Percentiles rank a stretch among this genome's conserved stretches.
phyloP scores from a whole-genome alignment of 2,888 invertebrate genomes.

The Tribolium freemani region DNA sequence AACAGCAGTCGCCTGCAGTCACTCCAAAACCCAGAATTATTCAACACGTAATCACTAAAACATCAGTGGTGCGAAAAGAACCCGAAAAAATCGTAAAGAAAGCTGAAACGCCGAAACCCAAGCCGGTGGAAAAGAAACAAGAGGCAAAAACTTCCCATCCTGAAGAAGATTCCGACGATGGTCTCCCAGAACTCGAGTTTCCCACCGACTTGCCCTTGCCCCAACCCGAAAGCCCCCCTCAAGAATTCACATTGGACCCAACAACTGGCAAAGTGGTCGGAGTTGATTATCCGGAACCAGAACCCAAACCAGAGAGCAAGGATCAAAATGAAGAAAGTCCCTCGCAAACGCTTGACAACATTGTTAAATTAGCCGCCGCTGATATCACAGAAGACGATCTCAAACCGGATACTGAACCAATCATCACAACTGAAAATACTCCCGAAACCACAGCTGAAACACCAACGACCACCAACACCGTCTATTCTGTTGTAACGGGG shows the following conservation, averaged over 20 bases:
- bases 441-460: background rate
- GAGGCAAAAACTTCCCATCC: constrained; percentile 34
- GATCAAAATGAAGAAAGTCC: constrained; percentile 36
- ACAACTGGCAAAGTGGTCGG: constrained; percentile 71
- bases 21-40: constrained; percentile 34
- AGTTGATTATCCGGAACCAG: constrained; percentile 59
- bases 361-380: constrained; percentile 64
- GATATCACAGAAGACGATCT: constrained; percentile 63
- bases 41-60: constrained; percentile 1
- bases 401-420: constrained; percentile 47
- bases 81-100: constrained; percentile 41
- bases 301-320: constrained; percentile 49
- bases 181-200: constrained; percentile 78
- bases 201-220: constrained; percentile 71
- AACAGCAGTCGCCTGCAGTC: constrained; percentile 11
- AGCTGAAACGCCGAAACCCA: constrained; percentile 11
- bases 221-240: constrained; percentile 75
- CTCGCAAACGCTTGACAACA: constrained; percentile 58
- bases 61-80: constrained; percentile 35
- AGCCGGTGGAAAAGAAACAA: constrained; percentile 13
- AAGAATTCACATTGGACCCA: constrained; percentile 81
- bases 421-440: background rate
- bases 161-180: constrained; percentile 69
- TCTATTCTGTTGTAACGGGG: background rate
- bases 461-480: background rate